Evolutionary conservation across 2,888 invertebrate species (phyloP).

Genomic region (Mechanitis mazaeus): DNA sequence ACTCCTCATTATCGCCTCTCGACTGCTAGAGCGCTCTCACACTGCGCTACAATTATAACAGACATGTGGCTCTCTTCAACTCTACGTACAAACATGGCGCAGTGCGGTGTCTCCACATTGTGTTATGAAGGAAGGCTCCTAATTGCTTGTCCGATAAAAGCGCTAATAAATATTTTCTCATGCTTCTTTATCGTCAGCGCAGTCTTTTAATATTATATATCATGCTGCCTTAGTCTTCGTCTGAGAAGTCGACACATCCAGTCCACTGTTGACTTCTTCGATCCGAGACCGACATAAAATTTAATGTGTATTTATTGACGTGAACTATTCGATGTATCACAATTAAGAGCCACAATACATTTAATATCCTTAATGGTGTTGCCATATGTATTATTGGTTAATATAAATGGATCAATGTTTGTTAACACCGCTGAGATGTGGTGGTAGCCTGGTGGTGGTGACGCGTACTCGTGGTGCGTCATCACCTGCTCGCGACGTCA

Average conservation of each 20-base stretch:
- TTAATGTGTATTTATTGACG: slow-evolving; percentile 19
- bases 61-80: slow-evolving; percentile 31
- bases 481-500: slow-evolving; percentile 27
- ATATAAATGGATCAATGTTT: slow-evolving; percentile 21
- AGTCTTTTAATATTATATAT: not conserved
- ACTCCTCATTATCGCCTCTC: slow-evolving; percentile 73
- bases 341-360: slow-evolving; percentile 25
- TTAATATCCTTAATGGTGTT: slow-evolving; percentile 21
- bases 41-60: slow-evolving; percentile 31
- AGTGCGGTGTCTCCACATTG: not conserved
- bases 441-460: slow-evolving; percentile 5
- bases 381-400: slow-evolving; percentile 22
- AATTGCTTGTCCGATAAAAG: too few relatives aligned
- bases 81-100: slow-evolving; percentile 18
- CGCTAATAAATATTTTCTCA: slow-evolving; percentile 1
- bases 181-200: not conserved
- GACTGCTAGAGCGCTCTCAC: slow-evolving; percentile 57
- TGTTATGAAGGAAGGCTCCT: not conserved
- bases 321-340: slow-evolving; percentile 23
- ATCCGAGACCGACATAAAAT: not conserved
- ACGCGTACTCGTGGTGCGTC: slow-evolving; percentile 22
- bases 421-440: not conserved
- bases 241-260: too few relatives aligned
- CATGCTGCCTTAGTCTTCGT: slow-evolving; percentile 12
- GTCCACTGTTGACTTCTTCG: not conserved